Conservation (phyloP, 2,113 vertebrate species). For the Leptobrachium leishanense region DNA sequence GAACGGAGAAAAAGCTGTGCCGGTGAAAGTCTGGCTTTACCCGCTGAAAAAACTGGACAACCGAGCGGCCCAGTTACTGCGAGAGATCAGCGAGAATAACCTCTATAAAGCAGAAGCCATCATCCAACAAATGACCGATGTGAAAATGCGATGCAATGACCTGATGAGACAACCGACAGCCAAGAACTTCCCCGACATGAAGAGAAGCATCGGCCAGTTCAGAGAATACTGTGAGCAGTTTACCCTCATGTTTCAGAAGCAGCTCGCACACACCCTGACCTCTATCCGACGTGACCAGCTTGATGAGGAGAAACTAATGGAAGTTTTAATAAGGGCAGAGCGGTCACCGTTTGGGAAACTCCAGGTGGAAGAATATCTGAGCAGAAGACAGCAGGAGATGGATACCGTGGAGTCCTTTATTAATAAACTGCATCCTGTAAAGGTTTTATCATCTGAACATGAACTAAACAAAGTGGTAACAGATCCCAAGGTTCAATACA, state of each 20-base stretch:
- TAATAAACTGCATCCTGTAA: neutral
- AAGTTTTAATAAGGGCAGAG: slow-evolving; percentile 24
- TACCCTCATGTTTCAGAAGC: slow-evolving; percentile 4
- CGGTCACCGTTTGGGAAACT: slow-evolving; percentile 48
- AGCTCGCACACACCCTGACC: slow-evolving; percentile 40
- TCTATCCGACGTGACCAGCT: slow-evolving; percentile 53
- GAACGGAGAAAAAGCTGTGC: slow-evolving; percentile 53
- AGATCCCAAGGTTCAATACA: slow-evolving; percentile 3
- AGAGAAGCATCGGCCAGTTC: slow-evolving; percentile 49
- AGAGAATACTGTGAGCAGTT: slow-evolving; percentile 12
- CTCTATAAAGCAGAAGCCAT: slow-evolving; percentile 33
- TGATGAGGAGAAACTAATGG: slow-evolving; percentile 36
- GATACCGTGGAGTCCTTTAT: slow-evolving; percentile 7
- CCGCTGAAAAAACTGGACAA: slow-evolving; percentile 57
- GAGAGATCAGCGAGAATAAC: slow-evolving; percentile 50
- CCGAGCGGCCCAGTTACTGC: slow-evolving; percentile 51
- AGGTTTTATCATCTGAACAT: neutral
- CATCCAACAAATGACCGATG: slow-evolving; percentile 50
- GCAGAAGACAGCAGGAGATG: slow-evolving; percentile 39
- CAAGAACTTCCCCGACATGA: slow-evolving; percentile 52
- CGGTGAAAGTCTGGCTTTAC: too few relatives aligned
- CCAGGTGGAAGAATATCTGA: slow-evolving; percentile 39
- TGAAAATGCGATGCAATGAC: slow-evolving; percentile 54
- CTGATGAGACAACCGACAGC: neutral
- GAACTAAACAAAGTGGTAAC: slow-evolving; percentile 24